Percentiles rank a stretch among this genome's conserved stretches.
These are phyloP conservation scores for Calidris pugnax DNA, from an alignment of 2,113 vertebrate genomes.

Conservation along the genomic window DNA sequence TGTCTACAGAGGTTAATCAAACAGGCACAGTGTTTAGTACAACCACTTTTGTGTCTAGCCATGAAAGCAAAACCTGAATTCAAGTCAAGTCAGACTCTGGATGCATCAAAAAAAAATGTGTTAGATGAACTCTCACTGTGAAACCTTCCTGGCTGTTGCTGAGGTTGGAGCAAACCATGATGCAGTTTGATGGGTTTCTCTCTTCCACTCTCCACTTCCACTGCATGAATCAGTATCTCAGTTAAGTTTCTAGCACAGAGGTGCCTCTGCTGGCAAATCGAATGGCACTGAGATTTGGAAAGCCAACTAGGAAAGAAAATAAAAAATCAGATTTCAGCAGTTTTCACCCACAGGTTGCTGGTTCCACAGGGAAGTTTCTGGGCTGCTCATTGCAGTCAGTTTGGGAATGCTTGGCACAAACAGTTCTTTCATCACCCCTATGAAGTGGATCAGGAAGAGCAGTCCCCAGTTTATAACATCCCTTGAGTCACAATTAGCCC, in stretches of 20 bases:
- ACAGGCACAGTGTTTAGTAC: background rate
- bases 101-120: background rate
- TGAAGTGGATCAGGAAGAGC: background rate
- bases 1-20: background rate
- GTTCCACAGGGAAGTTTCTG: background rate
- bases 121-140: background rate
- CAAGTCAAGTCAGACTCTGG: background rate
- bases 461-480: background rate
- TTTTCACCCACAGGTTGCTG: background rate
- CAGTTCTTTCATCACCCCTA: background rate
- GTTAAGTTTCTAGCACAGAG: background rate
- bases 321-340: background rate
- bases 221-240: background rate
- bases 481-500: background rate
- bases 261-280: background rate
- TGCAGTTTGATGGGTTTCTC: background rate
- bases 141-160: background rate
- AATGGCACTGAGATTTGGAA: background rate
- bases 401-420: background rate
- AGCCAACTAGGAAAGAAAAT: background rate
- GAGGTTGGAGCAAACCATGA: background rate
- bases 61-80: background rate
- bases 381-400: background rate
- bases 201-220: background rate
- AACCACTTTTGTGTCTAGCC: background rate